Evolutionary conservation across 2,888 invertebrate genomes (phyloP), one percentile per base, ranked within the genome.

Genomic region (Synergus umbraculus): DNA sequence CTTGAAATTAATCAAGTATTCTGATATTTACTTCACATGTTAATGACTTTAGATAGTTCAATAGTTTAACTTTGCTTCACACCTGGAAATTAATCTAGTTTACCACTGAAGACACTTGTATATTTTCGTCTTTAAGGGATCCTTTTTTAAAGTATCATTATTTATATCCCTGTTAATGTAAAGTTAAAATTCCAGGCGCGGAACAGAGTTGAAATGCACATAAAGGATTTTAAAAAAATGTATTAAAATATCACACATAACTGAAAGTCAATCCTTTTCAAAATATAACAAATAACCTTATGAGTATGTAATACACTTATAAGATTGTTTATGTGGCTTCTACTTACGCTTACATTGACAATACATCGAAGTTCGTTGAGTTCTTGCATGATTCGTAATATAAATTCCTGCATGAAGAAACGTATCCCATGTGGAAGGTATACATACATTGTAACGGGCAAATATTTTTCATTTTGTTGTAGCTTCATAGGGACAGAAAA

Each of bases 351-450:
- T 41, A 13, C 12, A 29, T 65, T 29, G 15, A 65, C 37, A n/a
- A 41, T 66, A 66, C 10, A 78, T 76, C 18, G 8, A 76, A 64
- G 44, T 63, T 49, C 7, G 9, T 58, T 29, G 66, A 76, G 43
- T 4, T 54, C 49, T 60, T 37, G 49, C 13, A 77, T 64, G 63
- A 41, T 43, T 60, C 4, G 13, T 43, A 58, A 78, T 9, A 63
- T 37, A 78, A 78, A 43, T 41, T 66, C 60, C 60, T 12, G 60
- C 60, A 60, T 60, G 60, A 60, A 60, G 22, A 22, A 22, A 12
- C 13, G 22, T 22, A 22, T 60, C 22, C 64, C 41, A 10, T 43
- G n/a, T 43, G n/a, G 9, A 65, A 65, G n/a, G 12, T 13, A 65
- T 29, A 29, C 29, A 65, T n/a, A 43, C n/a, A 7, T 43, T 65